Evolutionary conservation across 2,888 invertebrate species (phyloP), one percentile per base, ranked within the genome.

Genomic region (Mechanitis messenoides): DNA sequence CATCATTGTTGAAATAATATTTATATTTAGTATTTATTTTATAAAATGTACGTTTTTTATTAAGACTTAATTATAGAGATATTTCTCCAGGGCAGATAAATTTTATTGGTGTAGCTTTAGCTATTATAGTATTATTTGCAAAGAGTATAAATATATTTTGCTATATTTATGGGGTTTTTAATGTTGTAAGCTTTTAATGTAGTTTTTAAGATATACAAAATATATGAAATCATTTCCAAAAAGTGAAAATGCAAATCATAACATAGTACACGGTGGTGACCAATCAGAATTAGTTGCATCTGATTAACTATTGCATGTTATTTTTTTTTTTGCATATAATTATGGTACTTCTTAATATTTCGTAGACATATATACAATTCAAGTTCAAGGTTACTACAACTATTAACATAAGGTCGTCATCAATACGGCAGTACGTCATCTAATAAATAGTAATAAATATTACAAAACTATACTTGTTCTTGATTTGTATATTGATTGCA

Each of bases 271-370:
- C 58, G 60, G 59, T 65, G 62, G 53, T 57, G 53, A 58, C 57
- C 50, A 28, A 47, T 47, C 74, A 79, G 76, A 67, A 69, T 74
- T 61, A 58, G 57, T 66, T 60, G 65, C 68, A 67, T 66, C 60
- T 56, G 61, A 59, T 61, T 66, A 68, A 72, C 74, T 75, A 69
- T 74, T 67, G 85, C 86, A 87, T 88, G 87, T 76, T 75, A 72
- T 73, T 63, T 70, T 69, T 80, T 84, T 78, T 74, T 84, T 87
- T 81, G 84, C 86, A 77, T 81, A 74, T 72, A 42, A 42, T 42
- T 70, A 72, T 72, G 69, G 76, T 79, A 62, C 76, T 75, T 80
- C 78, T 83, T 76, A 75, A 76, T 77, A 69, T 59, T 78, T 84
- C 81, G 80, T 70, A 80, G 74, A 78, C 77, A 76, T 79, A 59